Evolutionary conservation across 2,113 vertebrate genomes (phyloP).

Genomic region (Eira barbara): DNA sequence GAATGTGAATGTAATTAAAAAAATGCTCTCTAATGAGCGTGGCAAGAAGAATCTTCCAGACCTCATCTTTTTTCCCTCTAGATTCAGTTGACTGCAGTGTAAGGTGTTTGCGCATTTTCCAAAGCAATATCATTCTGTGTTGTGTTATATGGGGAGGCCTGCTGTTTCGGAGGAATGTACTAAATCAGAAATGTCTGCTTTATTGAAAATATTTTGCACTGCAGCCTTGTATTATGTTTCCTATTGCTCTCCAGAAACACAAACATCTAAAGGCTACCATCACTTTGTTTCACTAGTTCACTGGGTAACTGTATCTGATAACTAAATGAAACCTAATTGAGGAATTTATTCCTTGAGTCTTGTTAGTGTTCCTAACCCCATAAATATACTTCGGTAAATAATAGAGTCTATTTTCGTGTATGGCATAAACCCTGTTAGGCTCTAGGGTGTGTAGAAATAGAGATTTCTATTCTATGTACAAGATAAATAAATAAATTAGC

Average conservation of each 20-base stretch:
- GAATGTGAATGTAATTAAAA: constrained; percentile 46
- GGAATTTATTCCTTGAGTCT: constrained; percentile 59
- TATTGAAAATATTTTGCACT: constrained; percentile 67
- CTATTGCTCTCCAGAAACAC: constrained; percentile 44
- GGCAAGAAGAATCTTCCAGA: constrained; percentile 27
- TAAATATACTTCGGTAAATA: constrained; percentile 56
- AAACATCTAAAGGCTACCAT: constrained; percentile 50
- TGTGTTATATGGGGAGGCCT: constrained; percentile 30
- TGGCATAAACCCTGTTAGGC: not conserved
- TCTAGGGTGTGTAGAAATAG: not conserved
- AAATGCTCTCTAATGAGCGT: constrained; percentile 20
- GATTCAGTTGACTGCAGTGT: not conserved
- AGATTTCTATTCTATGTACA: constrained; percentile 21
- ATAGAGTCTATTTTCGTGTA: constrained; percentile 13
- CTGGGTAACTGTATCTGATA: constrained; percentile 54
- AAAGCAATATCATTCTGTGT: constrained; percentile 30
- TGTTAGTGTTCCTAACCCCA: constrained; percentile 18
- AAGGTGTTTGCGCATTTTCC: constrained; percentile 13
- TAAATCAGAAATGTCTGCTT: constrained; percentile 68
- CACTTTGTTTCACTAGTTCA: constrained; percentile 58
- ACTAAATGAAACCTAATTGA: constrained; percentile 52
- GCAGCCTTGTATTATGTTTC: constrained; percentile 29
- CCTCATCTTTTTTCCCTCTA: not conserved
- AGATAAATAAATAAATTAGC: constrained; percentile 51
- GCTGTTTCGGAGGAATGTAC: constrained; percentile 43